Evolutionary conservation across 2,888 invertebrate genomes (phyloP), one percentile per base, ranked within the genome.

Genomic region (Dynastes tityus): DNA sequence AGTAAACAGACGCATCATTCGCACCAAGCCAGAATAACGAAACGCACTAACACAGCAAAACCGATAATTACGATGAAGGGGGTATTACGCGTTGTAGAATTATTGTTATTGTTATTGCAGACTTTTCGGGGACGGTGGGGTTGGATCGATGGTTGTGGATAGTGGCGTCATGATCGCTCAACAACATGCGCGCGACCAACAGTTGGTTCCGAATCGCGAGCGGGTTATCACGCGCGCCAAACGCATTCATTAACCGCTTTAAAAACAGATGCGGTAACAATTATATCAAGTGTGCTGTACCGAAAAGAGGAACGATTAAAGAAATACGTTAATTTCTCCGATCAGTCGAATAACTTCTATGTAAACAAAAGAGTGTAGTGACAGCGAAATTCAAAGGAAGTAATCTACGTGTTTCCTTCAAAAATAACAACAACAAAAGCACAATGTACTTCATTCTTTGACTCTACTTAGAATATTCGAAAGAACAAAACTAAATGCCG

Each of bases 181-280:
- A 80, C 82, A 80, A 82, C 82, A 82, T 83, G 85, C 84, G 82
- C 82, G 82, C 82, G 83, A 86, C 87, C 88, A 89, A 88, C 88
- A 89, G 89, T 89, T 89, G 89, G 88, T 89, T 88, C 85, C 84
- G 85, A 85, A 85, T 83, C 83, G 85, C 85, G 83, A 81, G 79
- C 78, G 79, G 82, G 82, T 80, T 80, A 81, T 81, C 79, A 82
- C 82, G 82, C 82, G 83, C 79, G 40, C 55, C 16, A 58, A 58
- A n/a, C 22, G 22, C 22, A 68, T 64, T 58, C 58, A 58, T 58
- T 40, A 58, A 40, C 37, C 40, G 22, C 58, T 40, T 40, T 63
- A 63, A 63, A 63, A 63, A 11, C 63, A 63, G 40, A 73, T 22
- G 51, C 37, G 58, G 58, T 40, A 58, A 68, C 68, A 68, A 51